A percentile compares a stretch with the other conserved stretches of the same genome.
Evolutionary conservation across 2,113 vertebrate species (phyloP).

Genomic region (Clupea harengus): DNA sequence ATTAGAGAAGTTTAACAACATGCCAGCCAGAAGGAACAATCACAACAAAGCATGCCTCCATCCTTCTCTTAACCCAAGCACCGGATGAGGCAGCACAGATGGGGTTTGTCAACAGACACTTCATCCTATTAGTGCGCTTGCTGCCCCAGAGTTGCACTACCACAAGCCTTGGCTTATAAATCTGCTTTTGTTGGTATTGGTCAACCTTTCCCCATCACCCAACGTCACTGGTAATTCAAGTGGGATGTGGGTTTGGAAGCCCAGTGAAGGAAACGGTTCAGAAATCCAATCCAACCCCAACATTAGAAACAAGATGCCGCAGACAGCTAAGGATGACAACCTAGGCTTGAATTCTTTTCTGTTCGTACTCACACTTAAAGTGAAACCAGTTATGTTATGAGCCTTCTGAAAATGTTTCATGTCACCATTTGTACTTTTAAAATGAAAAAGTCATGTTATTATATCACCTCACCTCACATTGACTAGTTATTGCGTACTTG

Average conservation of each 20-base stretch:
- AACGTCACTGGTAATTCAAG: neutral
- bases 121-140: neutral
- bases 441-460: too few species aligned
- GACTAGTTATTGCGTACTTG: too few species aligned
- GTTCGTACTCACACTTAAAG: too few species aligned
- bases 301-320: too few species aligned
- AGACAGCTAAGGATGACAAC: too few species aligned
- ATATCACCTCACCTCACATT: too few species aligned
- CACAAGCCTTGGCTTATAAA: neutral
- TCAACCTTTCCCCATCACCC: neutral
- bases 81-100: neutral
- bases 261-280: neutral
- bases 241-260: neutral
- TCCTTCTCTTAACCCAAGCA: neutral
- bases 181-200: neutral
- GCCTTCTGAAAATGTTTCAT: too few species aligned
- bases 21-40: constrained; percentile 56
- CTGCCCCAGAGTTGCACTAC: neutral
- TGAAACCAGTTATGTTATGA: too few species aligned
- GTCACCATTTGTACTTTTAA: too few species aligned
- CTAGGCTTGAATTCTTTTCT: too few species aligned
- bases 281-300: neutral
- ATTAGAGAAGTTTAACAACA: constrained; percentile 63
- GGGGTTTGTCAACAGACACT: neutral
- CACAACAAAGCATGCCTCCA: constrained; percentile 47